phyloP scores from a whole-genome alignment of 2,888 invertebrate species.

The Tipula helvola region DNA sequence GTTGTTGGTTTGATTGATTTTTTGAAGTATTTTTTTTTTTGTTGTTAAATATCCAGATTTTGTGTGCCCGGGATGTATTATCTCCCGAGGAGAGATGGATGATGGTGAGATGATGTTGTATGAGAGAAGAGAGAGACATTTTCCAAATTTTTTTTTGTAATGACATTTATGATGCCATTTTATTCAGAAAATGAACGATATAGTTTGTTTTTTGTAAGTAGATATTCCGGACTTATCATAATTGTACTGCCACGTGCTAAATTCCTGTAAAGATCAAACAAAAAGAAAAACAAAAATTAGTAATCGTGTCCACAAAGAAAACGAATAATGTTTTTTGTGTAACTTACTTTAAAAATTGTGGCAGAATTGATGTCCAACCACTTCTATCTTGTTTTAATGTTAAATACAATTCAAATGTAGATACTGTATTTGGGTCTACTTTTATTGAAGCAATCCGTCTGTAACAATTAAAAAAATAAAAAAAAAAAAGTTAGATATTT shows the following conservation, averaged over 20 bases:
- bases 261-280: conserved; percentile 46
- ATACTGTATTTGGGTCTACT: conserved; percentile 74
- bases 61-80: background rate
- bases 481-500: background rate
- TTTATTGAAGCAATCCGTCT: conserved; percentile 70
- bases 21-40: background rate
- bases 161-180: conserved; percentile 24
- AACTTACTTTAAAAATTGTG: conserved; percentile 83
- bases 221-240: conserved; percentile 79
- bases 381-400: conserved; percentile 77
- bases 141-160: background rate
- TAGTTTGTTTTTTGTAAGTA: conserved; percentile 81
- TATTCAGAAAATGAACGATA: conserved; percentile 57
- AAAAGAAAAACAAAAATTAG: conserved; percentile 17
- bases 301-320: background rate
- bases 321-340: background rate
- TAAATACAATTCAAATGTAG: conserved; percentile 82
- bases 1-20: background rate
- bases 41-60: background rate
- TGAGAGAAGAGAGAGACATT: conserved; percentile 6
- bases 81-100: background rate
- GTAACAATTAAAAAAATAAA: conserved; percentile 14
- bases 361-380: conserved; percentile 76
- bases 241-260: conserved; percentile 75
- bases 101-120: background rate